Percentiles rank a stretch among this genome's conserved stretches.
Evolutionary conservation across 1,140 invertebrate genomes (phyloP).

Genomic region (Drosophila prosaltans): DNA sequence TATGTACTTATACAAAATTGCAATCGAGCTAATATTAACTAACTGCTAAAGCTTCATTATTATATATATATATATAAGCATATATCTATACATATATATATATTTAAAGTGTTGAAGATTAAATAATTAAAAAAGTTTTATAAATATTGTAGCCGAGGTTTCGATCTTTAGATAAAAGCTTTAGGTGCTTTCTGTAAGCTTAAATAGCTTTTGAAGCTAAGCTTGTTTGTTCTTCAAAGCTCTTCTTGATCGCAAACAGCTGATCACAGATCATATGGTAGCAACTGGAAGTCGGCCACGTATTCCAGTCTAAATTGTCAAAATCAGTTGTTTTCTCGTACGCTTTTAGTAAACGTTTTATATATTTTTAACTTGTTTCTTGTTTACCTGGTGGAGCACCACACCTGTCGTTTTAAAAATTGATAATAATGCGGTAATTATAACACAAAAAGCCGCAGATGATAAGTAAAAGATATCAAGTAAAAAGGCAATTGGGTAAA

Average conservation of each 20-base stretch:
- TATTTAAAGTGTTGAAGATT: too few relatives aligned
- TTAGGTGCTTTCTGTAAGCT: too few relatives aligned
- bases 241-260: slow-evolving; percentile 39
- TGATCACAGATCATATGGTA: slow-evolving; percentile 43
- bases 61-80: too few relatives aligned
- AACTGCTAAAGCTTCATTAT: too few relatives aligned
- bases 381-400: slow-evolving; percentile 13
- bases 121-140: too few relatives aligned
- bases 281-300: slow-evolving; percentile 9
- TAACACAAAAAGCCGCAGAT: slow-evolving; percentile 2
- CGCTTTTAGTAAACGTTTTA: slow-evolving; percentile 9
- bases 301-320: slow-evolving; percentile 29
- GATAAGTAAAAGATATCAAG: slow-evolving; percentile 9
- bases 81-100: too few relatives aligned
- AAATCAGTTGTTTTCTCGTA: slow-evolving; percentile 19
- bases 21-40: too few relatives aligned
- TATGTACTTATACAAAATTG: too few relatives aligned
- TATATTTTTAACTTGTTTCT: slow-evolving; percentile 9
- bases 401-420: slow-evolving; percentile 16
- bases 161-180: too few relatives aligned
- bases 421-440: slow-evolving; percentile 39
- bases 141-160: too few relatives aligned
- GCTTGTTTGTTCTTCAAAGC: slow-evolving; percentile 36
- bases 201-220: background rate
- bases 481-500: slow-evolving; percentile 13